Conservation (phyloP, 2,113 vertebrate species). For the Gymnobelideus leadbeateri region DNA sequence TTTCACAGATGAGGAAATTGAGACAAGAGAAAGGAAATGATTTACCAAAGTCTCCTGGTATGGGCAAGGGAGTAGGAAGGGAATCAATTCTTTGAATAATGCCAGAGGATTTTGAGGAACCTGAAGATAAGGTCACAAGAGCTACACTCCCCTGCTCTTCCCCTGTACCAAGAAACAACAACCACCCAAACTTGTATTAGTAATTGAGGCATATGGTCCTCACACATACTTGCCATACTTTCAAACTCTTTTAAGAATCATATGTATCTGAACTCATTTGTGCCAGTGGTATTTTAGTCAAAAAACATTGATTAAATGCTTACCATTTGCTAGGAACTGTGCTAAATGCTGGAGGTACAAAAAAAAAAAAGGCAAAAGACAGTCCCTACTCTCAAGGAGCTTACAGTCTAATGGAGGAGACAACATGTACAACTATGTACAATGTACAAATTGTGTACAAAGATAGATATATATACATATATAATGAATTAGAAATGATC, state of each 20-base stretch:
- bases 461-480: background rate
- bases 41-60: background rate
- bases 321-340: too few species aligned
- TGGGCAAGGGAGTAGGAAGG: background rate
- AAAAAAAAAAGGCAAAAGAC: background rate
- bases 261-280: background rate
- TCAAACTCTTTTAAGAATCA: background rate
- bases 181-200: too few species aligned
- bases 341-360: background rate
- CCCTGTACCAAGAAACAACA: too few species aligned
- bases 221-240: background rate
- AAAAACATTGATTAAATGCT: too few species aligned
- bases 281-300: background rate
- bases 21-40: background rate
- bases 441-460: background rate
- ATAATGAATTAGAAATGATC: background rate
- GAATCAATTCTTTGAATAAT: background rate
- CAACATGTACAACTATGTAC: background rate
- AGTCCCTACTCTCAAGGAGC: background rate
- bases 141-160: background rate
- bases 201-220: background rate
- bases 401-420: background rate
- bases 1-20: background rate
- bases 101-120: background rate
- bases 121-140: background rate